phyloP scores from a whole-genome alignment of 2,113 vertebrate genomes.

The Cottus gobio region DNA sequence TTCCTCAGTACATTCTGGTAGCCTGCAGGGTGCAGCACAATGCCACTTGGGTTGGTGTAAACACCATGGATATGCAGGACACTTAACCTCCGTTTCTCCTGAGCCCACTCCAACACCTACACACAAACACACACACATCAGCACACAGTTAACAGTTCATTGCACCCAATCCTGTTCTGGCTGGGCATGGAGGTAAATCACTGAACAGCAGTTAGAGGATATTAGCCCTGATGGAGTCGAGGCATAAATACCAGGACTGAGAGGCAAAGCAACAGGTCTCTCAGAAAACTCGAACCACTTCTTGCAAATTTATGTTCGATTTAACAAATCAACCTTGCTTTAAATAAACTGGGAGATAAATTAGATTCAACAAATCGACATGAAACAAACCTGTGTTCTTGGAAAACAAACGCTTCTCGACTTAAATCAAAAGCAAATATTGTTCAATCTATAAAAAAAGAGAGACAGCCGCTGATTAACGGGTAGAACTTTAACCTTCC shows the following conservation, averaged over 20 bases:
- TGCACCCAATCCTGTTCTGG: constrained; percentile 76
- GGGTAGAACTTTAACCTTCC: constrained; percentile 52
- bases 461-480: constrained; percentile 38
- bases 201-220: constrained; percentile 63
- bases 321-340: constrained; percentile 10
- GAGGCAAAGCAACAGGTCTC: constrained; percentile 54
- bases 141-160: constrained; percentile 65
- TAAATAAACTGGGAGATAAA: background rate
- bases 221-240: constrained; percentile 73
- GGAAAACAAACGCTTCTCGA: background rate
- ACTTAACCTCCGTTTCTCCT: constrained; percentile 92
- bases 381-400: background rate
- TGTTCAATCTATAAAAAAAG: constrained; percentile 60
- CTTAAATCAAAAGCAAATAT: constrained; percentile 61
- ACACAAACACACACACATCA: constrained; percentile 47
- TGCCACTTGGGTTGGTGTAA: constrained; percentile 96
- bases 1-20: constrained; percentile 97
- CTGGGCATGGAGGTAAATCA: constrained; percentile 68
- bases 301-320: constrained; percentile 5
- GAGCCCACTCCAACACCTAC: constrained; percentile 97
- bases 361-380: background rate
- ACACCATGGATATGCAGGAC: constrained; percentile 96
- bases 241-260: constrained; percentile 82
- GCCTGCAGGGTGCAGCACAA: constrained; percentile 94
- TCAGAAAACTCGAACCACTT: constrained; percentile 7